Conservation (phyloP, 2,113 vertebrate genomes). For the Rhombomys opimus region DNA sequence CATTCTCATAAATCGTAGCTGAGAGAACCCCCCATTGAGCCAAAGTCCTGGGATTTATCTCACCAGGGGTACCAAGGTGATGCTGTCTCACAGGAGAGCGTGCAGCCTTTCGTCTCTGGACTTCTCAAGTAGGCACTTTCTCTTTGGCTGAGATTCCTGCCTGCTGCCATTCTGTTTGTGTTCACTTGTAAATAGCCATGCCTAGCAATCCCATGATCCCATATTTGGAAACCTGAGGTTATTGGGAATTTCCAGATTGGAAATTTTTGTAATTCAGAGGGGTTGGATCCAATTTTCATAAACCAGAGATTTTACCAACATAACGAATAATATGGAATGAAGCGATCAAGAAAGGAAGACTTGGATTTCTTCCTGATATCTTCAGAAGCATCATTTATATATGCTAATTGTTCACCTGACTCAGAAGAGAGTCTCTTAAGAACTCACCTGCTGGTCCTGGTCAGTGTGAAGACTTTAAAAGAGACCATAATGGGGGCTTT, state of each 20-base stretch:
- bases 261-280: slow-evolving; percentile 1
- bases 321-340: background rate
- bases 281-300: background rate
- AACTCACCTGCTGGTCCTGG: background rate
- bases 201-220: background rate
- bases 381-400: slow-evolving; percentile 44
- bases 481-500: background rate
- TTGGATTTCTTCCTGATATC: background rate
- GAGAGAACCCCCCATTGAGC: background rate
- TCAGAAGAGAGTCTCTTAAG: background rate
- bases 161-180: background rate
- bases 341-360: background rate
- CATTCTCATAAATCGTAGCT: background rate
- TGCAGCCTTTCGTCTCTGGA: background rate
- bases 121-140: background rate
- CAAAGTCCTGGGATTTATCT: fast-evolving
- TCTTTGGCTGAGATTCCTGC: background rate
- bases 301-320: background rate
- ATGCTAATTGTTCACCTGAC: background rate
- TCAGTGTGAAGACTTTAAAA: background rate
- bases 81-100: background rate
- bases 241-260: background rate
- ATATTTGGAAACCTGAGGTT: background rate
- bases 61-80: fast-evolving
- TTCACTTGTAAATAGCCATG: background rate